Evolutionary conservation across 2,888 invertebrate genomes (phyloP).

Genomic region (Camponotus fellah): DNA sequence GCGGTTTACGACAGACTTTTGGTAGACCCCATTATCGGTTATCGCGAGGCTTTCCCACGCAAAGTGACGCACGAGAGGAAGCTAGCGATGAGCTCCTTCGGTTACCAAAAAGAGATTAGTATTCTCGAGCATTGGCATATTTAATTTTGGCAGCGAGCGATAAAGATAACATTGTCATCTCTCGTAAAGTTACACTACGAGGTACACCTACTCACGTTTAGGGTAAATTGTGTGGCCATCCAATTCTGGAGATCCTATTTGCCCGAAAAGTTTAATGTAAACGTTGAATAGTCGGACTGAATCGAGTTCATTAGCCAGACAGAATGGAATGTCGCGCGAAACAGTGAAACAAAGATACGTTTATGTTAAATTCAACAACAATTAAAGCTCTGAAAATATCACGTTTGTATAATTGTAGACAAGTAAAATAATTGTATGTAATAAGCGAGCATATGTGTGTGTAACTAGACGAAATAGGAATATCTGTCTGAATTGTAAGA

Average conservation of each 20-base stretch:
- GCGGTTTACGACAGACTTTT: constrained; percentile 29
- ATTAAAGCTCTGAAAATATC: background rate
- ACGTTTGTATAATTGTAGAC: background rate
- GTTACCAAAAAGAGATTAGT: constrained; percentile 60
- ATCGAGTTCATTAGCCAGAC: constrained; percentile 19
- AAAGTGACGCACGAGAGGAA: constrained; percentile 69
- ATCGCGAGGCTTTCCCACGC: constrained; percentile 66
- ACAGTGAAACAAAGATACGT: background rate
- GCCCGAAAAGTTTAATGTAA: constrained; percentile 35
- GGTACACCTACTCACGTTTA: background rate
- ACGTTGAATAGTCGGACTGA: constrained; percentile 3
- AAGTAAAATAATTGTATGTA: background rate
- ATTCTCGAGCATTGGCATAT: constrained; percentile 45
- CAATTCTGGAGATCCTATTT: constrained; percentile 9
- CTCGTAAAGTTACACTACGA: background rate
- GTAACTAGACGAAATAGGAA: background rate
- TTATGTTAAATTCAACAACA: background rate
- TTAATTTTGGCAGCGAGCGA: constrained; percentile 44
- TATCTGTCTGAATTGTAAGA: background rate
- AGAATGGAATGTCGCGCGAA: background rate
- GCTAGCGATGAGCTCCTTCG: constrained; percentile 63
- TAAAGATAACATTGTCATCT: constrained; percentile 20
- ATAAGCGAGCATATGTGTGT: background rate
- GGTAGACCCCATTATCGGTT: constrained; percentile 39
- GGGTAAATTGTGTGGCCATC: background rate